These are phyloP conservation scores for Ianthella basta DNA, from an alignment of 37 sponge, comb jelly and placozoan genomes.

Conservation along the genomic window DNA sequence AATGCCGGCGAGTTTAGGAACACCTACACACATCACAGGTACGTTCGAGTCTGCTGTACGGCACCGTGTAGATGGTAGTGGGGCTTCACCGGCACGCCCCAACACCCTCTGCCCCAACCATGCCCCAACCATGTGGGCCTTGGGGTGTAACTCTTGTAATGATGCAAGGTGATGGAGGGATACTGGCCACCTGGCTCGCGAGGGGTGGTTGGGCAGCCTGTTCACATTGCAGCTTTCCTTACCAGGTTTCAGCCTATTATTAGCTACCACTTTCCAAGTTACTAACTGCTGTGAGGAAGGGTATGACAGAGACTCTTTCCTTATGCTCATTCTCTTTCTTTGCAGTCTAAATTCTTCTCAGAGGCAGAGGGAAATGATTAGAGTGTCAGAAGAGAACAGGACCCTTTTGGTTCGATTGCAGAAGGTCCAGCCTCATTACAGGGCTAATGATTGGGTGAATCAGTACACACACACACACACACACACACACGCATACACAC, in stretches of 20 bases:
- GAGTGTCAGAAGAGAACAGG: constrained; percentile 63
- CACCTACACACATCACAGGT: constrained; percentile 82
- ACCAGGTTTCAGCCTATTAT: no score
- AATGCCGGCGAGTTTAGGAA: constrained; percentile 54
- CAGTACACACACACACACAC: no score
- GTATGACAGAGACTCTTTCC: background rate
- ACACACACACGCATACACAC: no score
- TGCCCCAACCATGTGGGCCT: background rate
- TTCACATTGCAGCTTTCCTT: background rate
- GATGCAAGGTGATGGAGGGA: no score
- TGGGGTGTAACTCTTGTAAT: background rate
- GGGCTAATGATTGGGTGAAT: constrained; percentile 48
- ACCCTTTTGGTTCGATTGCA: constrained; percentile 54
- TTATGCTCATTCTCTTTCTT: background rate
- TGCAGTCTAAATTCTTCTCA: constrained; percentile 60
- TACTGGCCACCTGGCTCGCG: no score
- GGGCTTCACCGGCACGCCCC: no score
- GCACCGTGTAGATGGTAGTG: no score
- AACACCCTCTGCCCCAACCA: no score
- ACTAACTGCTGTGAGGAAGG: background rate
- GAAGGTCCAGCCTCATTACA: constrained; percentile 69
- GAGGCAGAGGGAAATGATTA: constrained; percentile 49
- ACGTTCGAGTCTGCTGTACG: background rate
- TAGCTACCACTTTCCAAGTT: background rate
- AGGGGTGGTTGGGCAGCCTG: background rate